These are phyloP conservation scores for Leucoraja ocellata DNA, from an alignment of 2,797 vertebrate genomes.

Conservation along the genomic window DNA sequence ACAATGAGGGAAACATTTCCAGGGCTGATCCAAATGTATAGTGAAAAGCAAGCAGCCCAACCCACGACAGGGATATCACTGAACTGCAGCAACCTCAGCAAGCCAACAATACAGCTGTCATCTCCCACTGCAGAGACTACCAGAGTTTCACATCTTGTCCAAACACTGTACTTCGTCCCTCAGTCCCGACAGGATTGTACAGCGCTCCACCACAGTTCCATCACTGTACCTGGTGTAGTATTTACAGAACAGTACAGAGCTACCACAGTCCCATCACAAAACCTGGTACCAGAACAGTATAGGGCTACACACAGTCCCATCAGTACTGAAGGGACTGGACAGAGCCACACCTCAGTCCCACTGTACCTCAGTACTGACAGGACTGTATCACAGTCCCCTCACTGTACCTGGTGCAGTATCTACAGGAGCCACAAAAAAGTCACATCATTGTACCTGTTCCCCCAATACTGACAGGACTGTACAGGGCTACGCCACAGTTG, in stretches of 20 bases:
- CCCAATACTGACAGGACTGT: no score
- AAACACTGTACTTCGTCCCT: background rate
- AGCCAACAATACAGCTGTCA: background rate
- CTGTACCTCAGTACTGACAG: background rate
- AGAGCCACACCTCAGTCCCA: no score
- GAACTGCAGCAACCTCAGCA: background rate
- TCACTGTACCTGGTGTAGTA: background rate
- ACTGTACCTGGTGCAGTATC: background rate
- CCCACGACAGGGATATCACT: background rate
- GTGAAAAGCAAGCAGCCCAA: background rate
- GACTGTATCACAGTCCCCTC: no score
- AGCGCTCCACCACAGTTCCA: no score
- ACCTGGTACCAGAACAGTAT: no score
- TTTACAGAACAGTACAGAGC: background rate
- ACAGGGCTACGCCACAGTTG: no score
- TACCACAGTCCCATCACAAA: no score
- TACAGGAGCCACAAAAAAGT: background rate
- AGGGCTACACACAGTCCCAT: background rate
- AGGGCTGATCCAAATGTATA: background rate
- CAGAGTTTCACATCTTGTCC: background rate
- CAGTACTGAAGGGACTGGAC: background rate
- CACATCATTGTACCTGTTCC: no score
- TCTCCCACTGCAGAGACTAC: background rate
- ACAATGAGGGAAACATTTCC: background rate
- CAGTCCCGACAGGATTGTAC: background rate